Conservation (phyloP, 2,113 vertebrate genomes). For the Eudyptes chrysolophus region DNA sequence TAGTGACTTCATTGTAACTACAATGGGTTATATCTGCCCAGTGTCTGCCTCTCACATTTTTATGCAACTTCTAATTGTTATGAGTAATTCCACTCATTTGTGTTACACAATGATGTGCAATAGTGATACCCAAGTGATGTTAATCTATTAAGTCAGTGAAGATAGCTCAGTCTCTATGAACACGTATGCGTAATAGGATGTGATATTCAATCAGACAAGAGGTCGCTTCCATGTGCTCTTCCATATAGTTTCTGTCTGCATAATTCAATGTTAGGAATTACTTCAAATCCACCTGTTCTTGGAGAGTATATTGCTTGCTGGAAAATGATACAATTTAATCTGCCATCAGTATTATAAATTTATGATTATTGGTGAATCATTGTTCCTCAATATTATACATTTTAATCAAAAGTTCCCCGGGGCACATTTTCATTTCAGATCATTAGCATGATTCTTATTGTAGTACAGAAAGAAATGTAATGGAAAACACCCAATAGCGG, state of each 20-base stretch:
- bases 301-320: background rate
- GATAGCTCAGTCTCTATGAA: background rate
- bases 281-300: background rate
- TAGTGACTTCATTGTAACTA: background rate
- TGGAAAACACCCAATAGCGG: background rate
- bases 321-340: background rate
- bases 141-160: background rate
- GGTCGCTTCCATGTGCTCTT: background rate
- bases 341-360: conserved; percentile 18
- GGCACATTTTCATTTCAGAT: background rate
- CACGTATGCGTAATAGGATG: background rate
- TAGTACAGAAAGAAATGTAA: background rate
- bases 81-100: background rate
- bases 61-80: background rate
- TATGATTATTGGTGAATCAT: background rate
- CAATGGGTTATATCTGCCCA: background rate
- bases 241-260: background rate
- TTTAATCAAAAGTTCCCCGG: conserved; percentile 37
- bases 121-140: background rate
- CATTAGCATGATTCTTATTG: conserved; percentile 12
- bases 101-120: background rate
- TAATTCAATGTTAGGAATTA: background rate
- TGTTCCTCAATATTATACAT: background rate
- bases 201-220: background rate
- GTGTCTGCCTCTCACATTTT: background rate